phyloP scores from a whole-genome alignment of 2,113 vertebrate genomes.

The Pyxicephalus adspersus region DNA sequence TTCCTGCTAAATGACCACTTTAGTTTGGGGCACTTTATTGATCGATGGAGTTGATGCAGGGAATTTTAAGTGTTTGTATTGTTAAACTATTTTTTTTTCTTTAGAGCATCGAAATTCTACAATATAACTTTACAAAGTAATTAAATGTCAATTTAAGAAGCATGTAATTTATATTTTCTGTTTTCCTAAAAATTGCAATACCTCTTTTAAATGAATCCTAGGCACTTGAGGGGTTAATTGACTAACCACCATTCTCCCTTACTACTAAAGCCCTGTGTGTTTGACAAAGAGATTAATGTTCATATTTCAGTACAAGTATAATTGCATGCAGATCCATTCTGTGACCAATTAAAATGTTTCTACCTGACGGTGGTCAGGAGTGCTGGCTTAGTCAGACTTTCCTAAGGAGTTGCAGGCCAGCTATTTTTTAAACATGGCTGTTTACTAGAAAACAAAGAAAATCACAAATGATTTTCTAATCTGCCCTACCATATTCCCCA shows the following conservation, averaged over 20 bases:
- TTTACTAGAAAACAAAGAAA: too few species aligned
- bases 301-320: background rate
- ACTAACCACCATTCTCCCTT: background rate
- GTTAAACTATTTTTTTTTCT: background rate
- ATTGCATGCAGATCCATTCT: background rate
- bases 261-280: background rate
- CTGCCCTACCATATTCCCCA: too few species aligned
- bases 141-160: constrained; percentile 20
- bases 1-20: constrained; percentile 34
- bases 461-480: too few species aligned
- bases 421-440: too few species aligned
- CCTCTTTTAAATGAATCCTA: constrained; percentile 12
- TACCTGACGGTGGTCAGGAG: too few species aligned
- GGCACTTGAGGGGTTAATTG: constrained; percentile 28
- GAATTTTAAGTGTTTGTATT: constrained; percentile 35
- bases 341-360: too few species aligned
- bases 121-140: background rate
- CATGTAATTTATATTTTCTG: background rate
- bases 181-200: constrained; percentile 8
- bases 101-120: background rate
- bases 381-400: too few species aligned
- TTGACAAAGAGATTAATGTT: constrained; percentile 1
- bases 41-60: constrained; percentile 39
- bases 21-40: constrained; percentile 47
- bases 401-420: too few species aligned